phyloP scores from a whole-genome alignment of 2,888 invertebrate genomes.

The Stenurella melanura region DNA sequence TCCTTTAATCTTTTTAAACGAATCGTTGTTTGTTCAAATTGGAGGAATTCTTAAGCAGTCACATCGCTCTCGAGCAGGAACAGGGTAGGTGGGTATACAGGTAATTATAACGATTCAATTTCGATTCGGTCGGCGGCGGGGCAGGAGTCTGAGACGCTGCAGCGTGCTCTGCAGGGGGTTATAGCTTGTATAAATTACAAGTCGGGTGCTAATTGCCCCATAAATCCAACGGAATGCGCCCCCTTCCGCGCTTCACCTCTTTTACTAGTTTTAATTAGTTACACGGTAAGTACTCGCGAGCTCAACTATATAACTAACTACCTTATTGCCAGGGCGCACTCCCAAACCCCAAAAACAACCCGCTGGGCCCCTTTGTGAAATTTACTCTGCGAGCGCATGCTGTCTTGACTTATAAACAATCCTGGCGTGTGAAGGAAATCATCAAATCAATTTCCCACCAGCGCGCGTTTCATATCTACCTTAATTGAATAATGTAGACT shows the following conservation, averaged over 20 bases:
- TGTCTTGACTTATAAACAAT: constrained; percentile 42
- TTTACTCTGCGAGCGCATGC: constrained; percentile 34
- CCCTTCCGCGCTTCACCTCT: constrained; percentile 59
- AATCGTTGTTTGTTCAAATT: constrained; percentile 22
- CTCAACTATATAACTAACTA: constrained; percentile 56
- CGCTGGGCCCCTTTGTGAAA: constrained; percentile 32
- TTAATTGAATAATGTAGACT: constrained; percentile 18
- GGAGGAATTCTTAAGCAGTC: constrained; percentile 13
- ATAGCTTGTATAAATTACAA: constrained; percentile 67
- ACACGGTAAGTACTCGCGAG: constrained; percentile 60
- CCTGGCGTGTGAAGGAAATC: constrained; percentile 41
- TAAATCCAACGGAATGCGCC: constrained; percentile 62
- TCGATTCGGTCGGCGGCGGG: constrained; percentile 50
- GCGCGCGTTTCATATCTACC: constrained; percentile 13
- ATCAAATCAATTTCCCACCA: constrained; percentile 38
- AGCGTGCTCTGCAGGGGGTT: constrained; percentile 62
- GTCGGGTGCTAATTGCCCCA: constrained; percentile 67
- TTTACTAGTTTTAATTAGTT: constrained; percentile 68
- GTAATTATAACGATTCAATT: constrained; percentile 65
- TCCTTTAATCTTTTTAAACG: constrained; percentile 28
- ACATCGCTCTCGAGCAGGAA: constrained; percentile 19
- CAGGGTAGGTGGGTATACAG: constrained; percentile 48
- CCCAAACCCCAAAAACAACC: constrained; percentile 42
- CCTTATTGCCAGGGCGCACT: constrained; percentile 55
- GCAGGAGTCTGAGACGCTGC: constrained; percentile 53